Evolutionary conservation across 2,113 vertebrate species (phyloP).

Genomic region (Dermatemys mawii): DNA sequence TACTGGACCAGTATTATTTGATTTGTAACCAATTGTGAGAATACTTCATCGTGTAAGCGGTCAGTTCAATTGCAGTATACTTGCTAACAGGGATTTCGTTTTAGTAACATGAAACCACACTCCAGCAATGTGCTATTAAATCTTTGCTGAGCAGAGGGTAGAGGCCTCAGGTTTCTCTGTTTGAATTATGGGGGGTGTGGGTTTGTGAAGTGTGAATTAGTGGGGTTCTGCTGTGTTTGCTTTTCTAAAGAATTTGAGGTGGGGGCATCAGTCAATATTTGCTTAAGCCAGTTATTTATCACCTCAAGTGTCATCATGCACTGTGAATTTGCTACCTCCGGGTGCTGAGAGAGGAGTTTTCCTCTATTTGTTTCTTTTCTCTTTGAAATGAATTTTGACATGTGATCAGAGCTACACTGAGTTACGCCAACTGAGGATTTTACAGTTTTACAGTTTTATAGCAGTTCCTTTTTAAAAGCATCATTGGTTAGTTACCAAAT

Average conservation of each 20-base stretch:
- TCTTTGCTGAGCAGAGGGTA: background rate
- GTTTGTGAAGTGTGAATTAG: background rate
- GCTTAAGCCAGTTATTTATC: background rate
- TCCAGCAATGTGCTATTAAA: background rate
- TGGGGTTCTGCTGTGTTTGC: background rate
- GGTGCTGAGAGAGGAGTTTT: background rate
- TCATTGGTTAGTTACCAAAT: background rate
- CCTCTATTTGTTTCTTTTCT: background rate
- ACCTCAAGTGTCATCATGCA: background rate
- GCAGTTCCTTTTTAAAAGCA: background rate
- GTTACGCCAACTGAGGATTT: background rate
- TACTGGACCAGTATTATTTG: background rate
- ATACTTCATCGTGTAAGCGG: background rate
- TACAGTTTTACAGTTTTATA: background rate
- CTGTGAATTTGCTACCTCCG: background rate
- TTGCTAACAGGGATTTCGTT: background rate
- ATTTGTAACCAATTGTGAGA: background rate
- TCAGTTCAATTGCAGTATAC: background rate
- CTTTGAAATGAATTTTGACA: background rate
- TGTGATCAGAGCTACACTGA: background rate
- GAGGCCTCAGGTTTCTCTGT: background rate
- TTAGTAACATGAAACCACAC: background rate
- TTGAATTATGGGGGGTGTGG: background rate
- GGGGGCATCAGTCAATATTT: background rate
- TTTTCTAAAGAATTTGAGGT: slow-evolving; percentile 11